Evolutionary conservation across 92 coral and sea anemone species (phyloP), one percentile per base, ranked within the genome.

Genomic region (Actinostola sp.): DNA sequence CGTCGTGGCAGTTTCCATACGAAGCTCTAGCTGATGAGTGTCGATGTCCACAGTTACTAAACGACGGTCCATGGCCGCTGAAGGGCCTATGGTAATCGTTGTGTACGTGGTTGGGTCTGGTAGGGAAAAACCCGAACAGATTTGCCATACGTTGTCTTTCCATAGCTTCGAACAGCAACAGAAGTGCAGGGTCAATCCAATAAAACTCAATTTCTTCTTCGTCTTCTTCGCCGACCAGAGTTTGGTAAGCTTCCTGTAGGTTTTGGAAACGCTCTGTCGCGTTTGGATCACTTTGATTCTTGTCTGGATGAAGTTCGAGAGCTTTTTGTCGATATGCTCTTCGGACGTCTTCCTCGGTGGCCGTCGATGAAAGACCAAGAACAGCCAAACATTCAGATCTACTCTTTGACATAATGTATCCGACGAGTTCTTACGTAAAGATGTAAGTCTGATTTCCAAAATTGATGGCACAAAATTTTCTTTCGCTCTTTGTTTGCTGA

Each of bases 221-320:
- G n/a, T 68, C 77, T 55, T 71, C 66, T 0, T n/a, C 30, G 10
- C 23, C 72, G 7, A 65, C 61, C 14, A 89, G 82, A 44, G 61
- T 62, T 69, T 73, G 82, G 61, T 89, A 89, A 11, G 91, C 88
- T 73, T 82, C 88, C n/a, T 79, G 56, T 1, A 89, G 52, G 43
- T 76, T 82, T 62, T 89, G 91, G 69, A 89, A 89, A 56, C 68
- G 82, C 59, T 86, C 84, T 43, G 77, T 63, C 52, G 76, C 88
- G 14, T 69, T 48, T 30, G 88, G 88, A 34, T 85, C 91, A 26
- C 70, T 61, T 0, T 77, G 90, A 38, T 89, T 89, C 66, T 89
- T 89, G 74, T 89, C 95, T 26, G 95, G 95, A 46, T 89, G 95
- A 12, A 83, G 77, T 77, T 85, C 90, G 0, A 74, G 76, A 48